Evolutionary conservation across 1,140 invertebrate species (phyloP).

Genomic region (Lordiphosa mommai): DNA sequence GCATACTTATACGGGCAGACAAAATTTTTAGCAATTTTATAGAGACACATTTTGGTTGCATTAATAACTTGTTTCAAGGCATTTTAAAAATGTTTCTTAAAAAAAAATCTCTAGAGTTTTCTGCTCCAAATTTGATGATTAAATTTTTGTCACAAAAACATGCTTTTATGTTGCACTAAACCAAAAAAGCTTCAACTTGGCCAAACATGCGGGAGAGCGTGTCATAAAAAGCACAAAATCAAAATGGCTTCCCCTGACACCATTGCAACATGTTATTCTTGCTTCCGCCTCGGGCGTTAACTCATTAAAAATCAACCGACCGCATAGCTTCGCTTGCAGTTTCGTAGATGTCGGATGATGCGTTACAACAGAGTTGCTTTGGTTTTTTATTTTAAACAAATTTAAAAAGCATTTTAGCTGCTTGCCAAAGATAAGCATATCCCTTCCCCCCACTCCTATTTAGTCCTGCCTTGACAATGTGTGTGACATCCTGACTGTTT

Average conservation of each 20-base stretch:
- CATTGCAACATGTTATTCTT: slow-evolving; percentile 32
- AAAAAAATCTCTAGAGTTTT: too few species aligned
- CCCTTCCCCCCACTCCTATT: slow-evolving; percentile 7
- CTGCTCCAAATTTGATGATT: not conserved
- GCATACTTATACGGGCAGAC: too few species aligned
- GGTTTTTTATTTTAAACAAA: slow-evolving; percentile 30
- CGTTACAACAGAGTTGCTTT: slow-evolving; percentile 30
- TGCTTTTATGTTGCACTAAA: slow-evolving; percentile 61
- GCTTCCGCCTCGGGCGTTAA: slow-evolving; percentile 18
- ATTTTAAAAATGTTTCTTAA: too few species aligned
- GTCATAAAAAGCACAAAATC: slow-evolving; percentile 42
- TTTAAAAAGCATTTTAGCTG: slow-evolving; percentile 51
- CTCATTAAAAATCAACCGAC: slow-evolving; percentile 46
- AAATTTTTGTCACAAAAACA: slow-evolving; percentile 28
- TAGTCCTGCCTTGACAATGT: slow-evolving; percentile 19
- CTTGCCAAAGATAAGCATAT: slow-evolving; percentile 41
- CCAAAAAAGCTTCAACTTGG: slow-evolving; percentile 29
- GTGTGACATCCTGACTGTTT: slow-evolving; percentile 70
- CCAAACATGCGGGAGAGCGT: slow-evolving; percentile 16
- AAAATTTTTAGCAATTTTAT: too few species aligned
- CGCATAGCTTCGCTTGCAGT: not conserved
- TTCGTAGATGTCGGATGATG: too few species aligned
- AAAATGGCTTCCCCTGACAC: slow-evolving; percentile 40
- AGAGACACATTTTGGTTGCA: too few species aligned
- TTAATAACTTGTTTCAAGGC: too few species aligned